Base-by-base conservation (phyloP, 2,797 vertebrate genomes). In the Chelon labrosus region DNA sequence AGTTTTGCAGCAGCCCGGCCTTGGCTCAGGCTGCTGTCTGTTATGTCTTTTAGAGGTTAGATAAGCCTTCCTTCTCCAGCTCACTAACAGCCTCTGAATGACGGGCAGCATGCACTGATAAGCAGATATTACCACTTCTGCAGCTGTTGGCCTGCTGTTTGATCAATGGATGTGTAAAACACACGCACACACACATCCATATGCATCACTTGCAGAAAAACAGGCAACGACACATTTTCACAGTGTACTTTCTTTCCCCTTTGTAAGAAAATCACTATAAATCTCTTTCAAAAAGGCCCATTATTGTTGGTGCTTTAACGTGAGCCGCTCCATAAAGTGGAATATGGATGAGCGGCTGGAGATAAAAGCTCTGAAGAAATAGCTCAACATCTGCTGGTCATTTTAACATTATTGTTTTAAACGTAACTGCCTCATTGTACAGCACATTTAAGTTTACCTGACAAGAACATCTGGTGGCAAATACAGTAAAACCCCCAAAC, bases 61-160 rank as follows among this genome's bases (percentile, higher is more conserved):
- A 86, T 88, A 88, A 89, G 82, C 49, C 65, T 52, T 51, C 65
- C 73, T 60, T 83, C 79, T 89, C 55, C 52, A 65, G 62, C 80
- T 79, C 82, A 75, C 80, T 74, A 78, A 83, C 82, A 77, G 57
- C 80, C 65, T 56, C 63, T 80, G 81, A 84, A 65, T 79, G 87
- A 82, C 46, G 20, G 82, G 50, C 77, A 55, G 56, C 71, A 77
- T 58, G 74, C 61, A 46, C 63, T 53, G 85, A 91, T 90, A 83
- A 90, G 78, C 74, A 84, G 70, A 87, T 82, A 83, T 82, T 79
- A 80, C 59, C 80, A 79, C 79, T 53, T 79, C 69, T 77, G 63
- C 76, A 80, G 73, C 71, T 52, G 49, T 82, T 80, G 85, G 80
- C 60, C 76, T 79, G 73, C 70, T 49, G 49, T 82, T 79, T 86